Conservation (phyloP, 1,140 invertebrate genomes). For the Geopemphigus sp. region DNA sequence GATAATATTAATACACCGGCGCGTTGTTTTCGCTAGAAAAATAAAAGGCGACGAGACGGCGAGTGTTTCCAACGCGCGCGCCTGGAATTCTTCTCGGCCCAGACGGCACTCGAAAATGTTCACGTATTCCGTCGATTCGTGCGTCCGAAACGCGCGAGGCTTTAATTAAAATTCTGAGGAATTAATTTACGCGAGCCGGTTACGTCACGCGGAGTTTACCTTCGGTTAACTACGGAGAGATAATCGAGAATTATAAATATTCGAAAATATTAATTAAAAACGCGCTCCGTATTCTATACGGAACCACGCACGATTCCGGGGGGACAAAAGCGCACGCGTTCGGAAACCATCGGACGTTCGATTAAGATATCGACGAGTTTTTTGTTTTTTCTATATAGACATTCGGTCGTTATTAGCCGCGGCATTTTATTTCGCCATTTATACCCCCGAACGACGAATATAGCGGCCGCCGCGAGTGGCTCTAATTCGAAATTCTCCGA, state of each 20-base stretch:
- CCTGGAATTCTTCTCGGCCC: not conserved
- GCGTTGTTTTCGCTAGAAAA: not conserved
- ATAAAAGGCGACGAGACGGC: not conserved
- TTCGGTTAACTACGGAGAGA: not conserved
- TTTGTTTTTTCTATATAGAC: not conserved
- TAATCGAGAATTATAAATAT: not conserved
- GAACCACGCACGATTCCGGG: too few species aligned
- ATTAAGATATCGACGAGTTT: too few species aligned
- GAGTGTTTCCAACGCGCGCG: not conserved
- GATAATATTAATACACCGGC: not conserved
- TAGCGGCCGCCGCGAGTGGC: not conserved
- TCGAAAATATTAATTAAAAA: not conserved
- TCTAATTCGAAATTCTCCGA: not conserved
- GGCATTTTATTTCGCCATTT: not conserved
- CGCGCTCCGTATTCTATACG: not conserved
- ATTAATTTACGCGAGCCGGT: not conserved
- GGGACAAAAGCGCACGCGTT: too few species aligned
- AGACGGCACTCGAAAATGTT: not conserved
- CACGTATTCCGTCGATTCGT: not conserved
- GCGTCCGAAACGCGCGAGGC: not conserved
- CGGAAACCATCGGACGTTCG: too few species aligned
- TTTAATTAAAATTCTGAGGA: conserved; percentile 20
- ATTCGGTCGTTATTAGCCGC: too few species aligned
- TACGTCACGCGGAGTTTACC: not conserved
- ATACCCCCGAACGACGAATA: not conserved